Percentiles rank a stretch among this genome's conserved stretches.
phyloP scores from a whole-genome alignment of 2,888 invertebrate species.

The Lydus trimaculatus region DNA sequence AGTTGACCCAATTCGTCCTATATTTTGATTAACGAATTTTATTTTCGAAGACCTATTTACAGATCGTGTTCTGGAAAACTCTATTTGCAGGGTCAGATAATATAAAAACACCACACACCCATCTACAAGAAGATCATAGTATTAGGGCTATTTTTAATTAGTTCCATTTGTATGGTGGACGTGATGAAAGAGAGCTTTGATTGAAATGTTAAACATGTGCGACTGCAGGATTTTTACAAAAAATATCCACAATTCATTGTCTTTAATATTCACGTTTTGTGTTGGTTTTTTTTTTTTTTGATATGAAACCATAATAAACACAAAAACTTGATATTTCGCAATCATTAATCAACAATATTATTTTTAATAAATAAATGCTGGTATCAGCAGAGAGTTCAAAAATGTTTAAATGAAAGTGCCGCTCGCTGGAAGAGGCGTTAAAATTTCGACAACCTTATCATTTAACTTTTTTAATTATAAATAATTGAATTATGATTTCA shows the following conservation, averaged over 20 bases:
- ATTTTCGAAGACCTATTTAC: neutral
- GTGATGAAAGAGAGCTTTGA: constrained; percentile 6
- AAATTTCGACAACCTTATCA: no score
- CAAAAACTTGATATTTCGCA: constrained; percentile 4
- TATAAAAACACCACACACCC: neutral
- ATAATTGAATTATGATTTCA: neutral
- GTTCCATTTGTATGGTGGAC: neutral
- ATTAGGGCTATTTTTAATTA: constrained; percentile 1
- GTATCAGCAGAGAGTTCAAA: neutral
- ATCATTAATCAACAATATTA: neutral
- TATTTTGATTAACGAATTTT: neutral
- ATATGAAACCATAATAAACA: neutral
- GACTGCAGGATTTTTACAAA: neutral
- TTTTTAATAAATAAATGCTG: neutral
- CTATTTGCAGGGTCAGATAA: constrained; percentile 4
- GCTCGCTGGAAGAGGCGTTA: neutral
- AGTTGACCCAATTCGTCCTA: neutral
- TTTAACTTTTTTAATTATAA: no score
- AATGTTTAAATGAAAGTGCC: neutral
- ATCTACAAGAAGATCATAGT: neutral
- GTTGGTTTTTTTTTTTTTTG: no score
- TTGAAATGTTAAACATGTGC: neutral
- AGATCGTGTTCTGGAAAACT: constrained; percentile 2
- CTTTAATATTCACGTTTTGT: constrained; percentile 6
- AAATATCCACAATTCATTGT: constrained; percentile 4